Evolutionary conservation across 2,113 vertebrate species (phyloP).

Genomic region (Budorcas taxicolor): DNA sequence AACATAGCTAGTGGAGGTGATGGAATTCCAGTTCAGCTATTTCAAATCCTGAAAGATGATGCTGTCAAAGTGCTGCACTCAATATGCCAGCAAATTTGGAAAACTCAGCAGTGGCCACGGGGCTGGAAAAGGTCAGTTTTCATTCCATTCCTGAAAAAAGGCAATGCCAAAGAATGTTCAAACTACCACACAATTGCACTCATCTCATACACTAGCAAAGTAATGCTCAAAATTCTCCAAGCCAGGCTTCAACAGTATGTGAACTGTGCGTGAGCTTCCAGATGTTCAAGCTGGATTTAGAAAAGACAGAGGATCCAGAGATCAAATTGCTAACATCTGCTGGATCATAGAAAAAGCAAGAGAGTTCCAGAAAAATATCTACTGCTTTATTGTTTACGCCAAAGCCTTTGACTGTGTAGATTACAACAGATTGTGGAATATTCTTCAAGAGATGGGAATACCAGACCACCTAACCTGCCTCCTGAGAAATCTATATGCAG

Average conservation of each 20-base stretch:
- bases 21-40: not conserved
- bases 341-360: not conserved
- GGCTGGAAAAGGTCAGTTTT: not conserved
- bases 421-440: not conserved
- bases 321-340: not conserved
- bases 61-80: not conserved
- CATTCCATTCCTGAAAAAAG: not conserved
- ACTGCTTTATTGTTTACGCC: not conserved
- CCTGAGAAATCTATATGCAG: not conserved
- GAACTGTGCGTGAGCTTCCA: not conserved
- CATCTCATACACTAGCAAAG: not conserved
- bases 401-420: not conserved
- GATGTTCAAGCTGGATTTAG: not conserved
- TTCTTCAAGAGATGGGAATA: not conserved
- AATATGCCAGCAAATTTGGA: not conserved
- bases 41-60: not conserved
- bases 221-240: not conserved
- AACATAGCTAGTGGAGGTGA: not conserved
- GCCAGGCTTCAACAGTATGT: not conserved
- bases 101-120: not conserved
- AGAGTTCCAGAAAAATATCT: not conserved
- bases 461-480: not conserved
- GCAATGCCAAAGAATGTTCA: not conserved
- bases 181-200: not conserved
- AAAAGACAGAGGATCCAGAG: not conserved